Evolutionary conservation across 2,797 vertebrate genomes (phyloP), one percentile per base, ranked within the genome.

Genomic region (Myoxocephalus aenaeus): DNA sequence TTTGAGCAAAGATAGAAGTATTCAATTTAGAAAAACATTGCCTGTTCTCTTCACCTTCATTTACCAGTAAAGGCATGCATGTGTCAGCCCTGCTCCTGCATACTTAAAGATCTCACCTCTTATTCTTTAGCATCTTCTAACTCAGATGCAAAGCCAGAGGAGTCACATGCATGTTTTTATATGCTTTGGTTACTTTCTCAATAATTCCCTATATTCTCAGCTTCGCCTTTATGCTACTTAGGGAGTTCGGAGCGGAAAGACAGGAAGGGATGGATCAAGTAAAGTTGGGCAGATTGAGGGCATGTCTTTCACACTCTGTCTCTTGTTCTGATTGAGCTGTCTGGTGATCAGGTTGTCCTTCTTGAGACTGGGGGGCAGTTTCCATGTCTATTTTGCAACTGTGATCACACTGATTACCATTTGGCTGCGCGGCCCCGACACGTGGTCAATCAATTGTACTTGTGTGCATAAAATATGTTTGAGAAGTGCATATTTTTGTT

Each of bases 301-400:
- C 75, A 68, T 27, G 69, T 70, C 64, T 84, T 75, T 79, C 63
- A 67, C 20, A 32, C 48, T 79, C 42, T 65, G 67, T 83, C 83
- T 87, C 70, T 34, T 18, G 58, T 73, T 38, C 32, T 64, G 75
- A 87, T 61, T 81, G 86, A 85, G 46, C 48, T 68, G 69, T 86
- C 61, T 80, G 78, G 67, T 77, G 79, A 68, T 64, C 56, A 62
- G 58, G 20, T 67, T 74, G 77, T 70, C 89, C 29, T 32, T 3
- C 83, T 87, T 89, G 84, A 86, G 27, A 57, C 68, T 63, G 38
- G 22, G n/a, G 22, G 13, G 6, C 2, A 18, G 48, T 25, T 25
- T 53, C 22, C 50, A 11, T 13, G n/a, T 53, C n/a, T 53, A 13
- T 12, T 53, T 53, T 53, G 18, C 27, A 74, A 15, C 38, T 32